Percentiles rank a stretch among this genome's conserved stretches.
phyloP scores from a whole-genome alignment of 2,888 invertebrate species.

The Melanchra persicariae region DNA sequence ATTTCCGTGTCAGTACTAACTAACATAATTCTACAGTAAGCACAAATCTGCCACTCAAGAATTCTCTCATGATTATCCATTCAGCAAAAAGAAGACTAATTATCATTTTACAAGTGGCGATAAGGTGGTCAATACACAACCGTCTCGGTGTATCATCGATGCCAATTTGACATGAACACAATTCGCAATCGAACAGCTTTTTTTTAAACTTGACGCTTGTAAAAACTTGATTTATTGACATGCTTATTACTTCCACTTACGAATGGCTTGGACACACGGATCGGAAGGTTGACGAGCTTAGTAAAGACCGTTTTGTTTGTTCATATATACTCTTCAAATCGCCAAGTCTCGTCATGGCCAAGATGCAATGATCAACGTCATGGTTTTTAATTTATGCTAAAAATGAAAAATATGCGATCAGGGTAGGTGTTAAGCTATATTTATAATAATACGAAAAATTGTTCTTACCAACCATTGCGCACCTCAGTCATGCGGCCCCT shows the following conservation, averaged over 20 bases:
- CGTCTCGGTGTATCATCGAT: slow-evolving; percentile 53
- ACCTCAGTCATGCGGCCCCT: too few relatives aligned
- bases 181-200: slow-evolving; percentile 75
- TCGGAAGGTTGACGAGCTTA: slow-evolving; percentile 25
- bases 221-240: slow-evolving; percentile 83
- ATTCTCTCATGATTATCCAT: slow-evolving; percentile 22
- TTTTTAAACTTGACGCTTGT: slow-evolving; percentile 70
- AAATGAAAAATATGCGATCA: too few relatives aligned
- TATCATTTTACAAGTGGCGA: slow-evolving; percentile 41
- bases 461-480: too few relatives aligned
- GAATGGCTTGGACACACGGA: slow-evolving; percentile 66
- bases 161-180: slow-evolving; percentile 75
- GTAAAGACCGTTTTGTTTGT: not conserved
- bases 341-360: too few relatives aligned
- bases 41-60: slow-evolving; percentile 27
- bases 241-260: slow-evolving; percentile 76
- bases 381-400: not conserved
- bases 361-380: too few relatives aligned
- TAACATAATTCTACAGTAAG: slow-evolving; percentile 26
- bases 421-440: too few relatives aligned
- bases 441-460: too few relatives aligned
- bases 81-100: slow-evolving; percentile 34
- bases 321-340: too few relatives aligned
- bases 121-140: slow-evolving; percentile 45
- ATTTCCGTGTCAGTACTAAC: too few relatives aligned